phyloP scores from a whole-genome alignment of 2,797 vertebrate species.

The Dicrostonyx torquatus region DNA sequence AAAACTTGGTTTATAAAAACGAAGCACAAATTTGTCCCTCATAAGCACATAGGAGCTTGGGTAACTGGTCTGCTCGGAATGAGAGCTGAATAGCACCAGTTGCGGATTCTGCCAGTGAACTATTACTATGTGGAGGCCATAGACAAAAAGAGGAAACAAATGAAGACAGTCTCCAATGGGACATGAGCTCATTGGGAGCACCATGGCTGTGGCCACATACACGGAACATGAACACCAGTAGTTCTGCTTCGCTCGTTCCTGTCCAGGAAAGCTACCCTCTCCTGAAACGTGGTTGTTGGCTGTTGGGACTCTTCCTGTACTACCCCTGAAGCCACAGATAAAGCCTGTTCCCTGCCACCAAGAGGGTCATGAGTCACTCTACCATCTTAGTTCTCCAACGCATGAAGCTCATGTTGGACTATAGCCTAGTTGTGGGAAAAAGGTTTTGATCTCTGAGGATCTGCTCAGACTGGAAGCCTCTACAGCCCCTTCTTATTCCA shows the following conservation, averaged over 20 bases:
- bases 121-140: not conserved
- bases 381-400: not conserved
- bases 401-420: not conserved
- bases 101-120: not conserved
- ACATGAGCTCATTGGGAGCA: not conserved
- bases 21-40: rapidly evolving
- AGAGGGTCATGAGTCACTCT: not conserved
- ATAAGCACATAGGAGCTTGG: not conserved
- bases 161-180: not conserved
- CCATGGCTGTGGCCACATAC: not conserved
- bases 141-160: not conserved
- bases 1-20: not conserved
- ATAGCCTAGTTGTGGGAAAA: not conserved
- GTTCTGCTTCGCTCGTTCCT: not conserved
- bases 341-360: not conserved
- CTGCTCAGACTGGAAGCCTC: not conserved
- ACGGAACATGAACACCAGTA: not conserved
- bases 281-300: not conserved
- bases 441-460: not conserved
- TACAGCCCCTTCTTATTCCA: not conserved
- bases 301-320: not conserved
- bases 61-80: not conserved
- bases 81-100: not conserved
- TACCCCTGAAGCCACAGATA: not conserved
- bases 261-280: not conserved